Conservation (phyloP, 2,888 invertebrate genomes). For the Trachelus stipa region DNA sequence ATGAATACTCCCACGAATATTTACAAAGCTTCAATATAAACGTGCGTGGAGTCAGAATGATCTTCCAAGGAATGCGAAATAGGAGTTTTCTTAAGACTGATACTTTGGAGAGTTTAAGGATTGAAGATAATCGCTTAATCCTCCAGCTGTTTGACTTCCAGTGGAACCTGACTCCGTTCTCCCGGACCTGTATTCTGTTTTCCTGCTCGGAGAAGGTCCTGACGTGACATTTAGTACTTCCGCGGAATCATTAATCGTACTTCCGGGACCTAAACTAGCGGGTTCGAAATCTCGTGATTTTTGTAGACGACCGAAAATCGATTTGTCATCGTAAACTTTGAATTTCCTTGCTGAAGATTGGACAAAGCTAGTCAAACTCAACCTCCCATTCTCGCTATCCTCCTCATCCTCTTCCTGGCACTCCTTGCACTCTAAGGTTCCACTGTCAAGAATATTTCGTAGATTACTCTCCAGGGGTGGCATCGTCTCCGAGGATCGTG, state of each 20-base stretch:
- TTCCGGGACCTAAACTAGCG: background rate
- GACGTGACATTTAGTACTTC: background rate
- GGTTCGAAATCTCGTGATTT: background rate
- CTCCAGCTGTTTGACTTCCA: conserved; percentile 14
- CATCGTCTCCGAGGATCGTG: background rate
- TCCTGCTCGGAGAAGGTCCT: background rate
- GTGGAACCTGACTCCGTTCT: background rate
- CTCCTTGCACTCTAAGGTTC: conserved; percentile 25
- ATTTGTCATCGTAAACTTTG: background rate
- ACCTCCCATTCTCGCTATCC: conserved; percentile 1
- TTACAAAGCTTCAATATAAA: conserved; percentile 46
- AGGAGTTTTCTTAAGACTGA: conserved; percentile 20
- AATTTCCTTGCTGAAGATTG: background rate
- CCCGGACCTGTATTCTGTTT: background rate
- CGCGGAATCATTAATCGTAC: background rate
- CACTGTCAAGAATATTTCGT: conserved; percentile 47
- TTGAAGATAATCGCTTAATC: conserved; percentile 53
- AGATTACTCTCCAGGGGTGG: conserved; percentile 47
- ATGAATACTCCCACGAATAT: conserved; percentile 22
- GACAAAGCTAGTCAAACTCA: background rate
- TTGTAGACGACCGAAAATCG: background rate
- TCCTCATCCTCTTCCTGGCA: background rate
- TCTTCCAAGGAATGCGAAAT: conserved; percentile 18
- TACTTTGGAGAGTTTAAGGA: conserved; percentile 40
- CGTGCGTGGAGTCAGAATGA: conserved; percentile 29